Base-by-base conservation (phyloP, 2,888 invertebrate genomes). In the Sarcophaga rosellei region DNA sequence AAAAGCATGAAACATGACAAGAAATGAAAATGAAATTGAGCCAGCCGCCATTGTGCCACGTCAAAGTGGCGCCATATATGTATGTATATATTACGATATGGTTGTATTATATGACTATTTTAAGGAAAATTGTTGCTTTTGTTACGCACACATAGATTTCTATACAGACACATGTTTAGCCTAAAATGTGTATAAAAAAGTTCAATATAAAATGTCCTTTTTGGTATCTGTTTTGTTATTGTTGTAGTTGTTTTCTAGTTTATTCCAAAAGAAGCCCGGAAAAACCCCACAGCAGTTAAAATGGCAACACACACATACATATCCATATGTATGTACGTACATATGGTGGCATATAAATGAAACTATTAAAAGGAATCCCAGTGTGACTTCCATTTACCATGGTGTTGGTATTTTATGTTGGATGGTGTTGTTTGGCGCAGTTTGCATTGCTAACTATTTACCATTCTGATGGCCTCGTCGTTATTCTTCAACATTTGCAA, bases 21-120 rank as follows among this genome's bases (percentile, higher is more conserved):
- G 82, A 79, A 86, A 86, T 77, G 79, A 73, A 82, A 83, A 79
- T 76, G 77, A 77, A 88, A 86, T 82, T 85, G 73, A 82, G 77
- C 80, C 80, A 84, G 81, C 82, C 88, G 85, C 85, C 87, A 88
- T 83, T 81, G 83, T 84, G 88, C 87, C 89, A 89, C 85, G 88
- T 86, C 88, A 87, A 88, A 62, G 85, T 88, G 89, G 88, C 89
- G 89, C 89, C 89, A 84, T 74, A 65, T 23, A 85, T 87, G 35
- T 35, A 35, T 10, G 8, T 35, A 35, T 35, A 35, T 35, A 35
- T 85, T 78, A 79, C 74, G 66, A 53, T 81, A 62, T 81, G 65
- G 66, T 70, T 73, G 65, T 80, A 66, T 70, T 73, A 61, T 80
- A 79, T 74, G 78, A 78, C 63, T 74, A 69, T 77, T 85, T 25